Evolutionary conservation across 2,113 vertebrate genomes (phyloP).

Genomic region (Pungitius pungitius): DNA sequence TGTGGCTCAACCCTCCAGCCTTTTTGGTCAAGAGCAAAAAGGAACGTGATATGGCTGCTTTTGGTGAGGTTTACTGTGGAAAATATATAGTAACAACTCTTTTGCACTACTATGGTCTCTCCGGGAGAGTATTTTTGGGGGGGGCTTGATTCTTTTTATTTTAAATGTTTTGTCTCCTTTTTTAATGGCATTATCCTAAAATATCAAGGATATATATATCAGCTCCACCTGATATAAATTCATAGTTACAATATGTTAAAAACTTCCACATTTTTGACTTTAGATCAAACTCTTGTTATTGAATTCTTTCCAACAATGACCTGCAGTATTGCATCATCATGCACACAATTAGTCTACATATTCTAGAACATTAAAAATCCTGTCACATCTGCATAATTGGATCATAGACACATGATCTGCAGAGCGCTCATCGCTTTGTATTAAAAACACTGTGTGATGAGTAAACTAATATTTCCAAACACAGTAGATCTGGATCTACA

Average conservation of each 20-base stretch:
- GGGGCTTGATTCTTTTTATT: not conserved
- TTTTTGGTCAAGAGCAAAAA: slow-evolving; percentile 93
- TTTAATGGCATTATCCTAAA: not conserved
- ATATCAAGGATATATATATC: not conserved
- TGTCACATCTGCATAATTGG: slow-evolving; percentile 23
- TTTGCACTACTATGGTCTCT: not conserved
- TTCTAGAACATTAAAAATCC: slow-evolving; percentile 27
- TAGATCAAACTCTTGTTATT: not conserved
- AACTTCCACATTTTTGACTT: not conserved
- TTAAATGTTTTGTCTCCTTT: not conserved
- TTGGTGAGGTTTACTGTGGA: slow-evolving; percentile 78
- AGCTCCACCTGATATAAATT: too few species aligned
- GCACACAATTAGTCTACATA: not conserved
- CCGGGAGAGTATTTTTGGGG: not conserved
- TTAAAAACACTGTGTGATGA: not conserved
- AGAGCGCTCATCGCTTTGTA: not conserved
- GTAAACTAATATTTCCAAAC: not conserved
- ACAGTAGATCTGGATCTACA: not conserved
- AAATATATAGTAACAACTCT: not conserved
- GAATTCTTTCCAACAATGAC: not conserved
- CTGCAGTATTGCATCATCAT: not conserved
- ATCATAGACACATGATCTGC: slow-evolving; percentile 16
- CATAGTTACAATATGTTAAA: not conserved
- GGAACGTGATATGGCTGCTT: slow-evolving; percentile 92
- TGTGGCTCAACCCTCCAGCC: slow-evolving; percentile 92